Percentiles rank a stretch among this genome's conserved stretches.
Evolutionary conservation across 1,140 invertebrate species (phyloP).

Genomic region (Drosophila quadrilineata): DNA sequence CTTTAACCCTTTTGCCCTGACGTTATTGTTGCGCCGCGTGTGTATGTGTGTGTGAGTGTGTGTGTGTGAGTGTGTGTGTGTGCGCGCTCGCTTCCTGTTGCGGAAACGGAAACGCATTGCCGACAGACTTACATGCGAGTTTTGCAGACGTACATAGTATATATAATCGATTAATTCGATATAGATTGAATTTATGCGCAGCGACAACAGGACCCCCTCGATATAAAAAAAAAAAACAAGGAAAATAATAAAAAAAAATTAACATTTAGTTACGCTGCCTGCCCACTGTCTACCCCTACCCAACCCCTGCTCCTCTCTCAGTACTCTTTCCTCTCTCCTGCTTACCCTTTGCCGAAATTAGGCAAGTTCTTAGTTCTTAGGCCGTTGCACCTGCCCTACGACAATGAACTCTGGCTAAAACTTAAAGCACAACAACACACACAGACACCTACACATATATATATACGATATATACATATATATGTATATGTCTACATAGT

Average conservation of each 20-base stretch:
- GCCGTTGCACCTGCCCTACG: constrained; percentile 47
- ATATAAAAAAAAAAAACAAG: too few species aligned
- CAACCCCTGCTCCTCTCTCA: not conserved
- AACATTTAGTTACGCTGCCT: constrained; percentile 39
- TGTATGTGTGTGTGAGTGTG: constrained; percentile 7
- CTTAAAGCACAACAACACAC: constrained; percentile 26
- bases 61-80: constrained; percentile 50
- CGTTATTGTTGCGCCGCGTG: constrained; percentile 12
- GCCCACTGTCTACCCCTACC: too few species aligned
- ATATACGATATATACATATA: not conserved
- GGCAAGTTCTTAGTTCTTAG: constrained; percentile 20
- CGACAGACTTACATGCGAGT: constrained; percentile 63
- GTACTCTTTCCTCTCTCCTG: not conserved
- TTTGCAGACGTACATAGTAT: too few species aligned
- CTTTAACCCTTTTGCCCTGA: constrained; percentile 72
- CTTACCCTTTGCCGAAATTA: not conserved
- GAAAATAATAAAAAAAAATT: too few species aligned
- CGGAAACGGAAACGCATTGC: constrained; percentile 81
- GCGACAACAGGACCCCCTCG: too few species aligned
- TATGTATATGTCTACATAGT: too few species aligned
- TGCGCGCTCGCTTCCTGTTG: constrained; percentile 63
- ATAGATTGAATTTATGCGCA: constrained; percentile 79
- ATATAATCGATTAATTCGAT: constrained; percentile 81
- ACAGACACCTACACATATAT: not conserved
- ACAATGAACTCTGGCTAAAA: constrained; percentile 38